Evolutionary conservation across 2,797 vertebrate species (phyloP).

Genomic region (Benthosema pterotum): DNA sequence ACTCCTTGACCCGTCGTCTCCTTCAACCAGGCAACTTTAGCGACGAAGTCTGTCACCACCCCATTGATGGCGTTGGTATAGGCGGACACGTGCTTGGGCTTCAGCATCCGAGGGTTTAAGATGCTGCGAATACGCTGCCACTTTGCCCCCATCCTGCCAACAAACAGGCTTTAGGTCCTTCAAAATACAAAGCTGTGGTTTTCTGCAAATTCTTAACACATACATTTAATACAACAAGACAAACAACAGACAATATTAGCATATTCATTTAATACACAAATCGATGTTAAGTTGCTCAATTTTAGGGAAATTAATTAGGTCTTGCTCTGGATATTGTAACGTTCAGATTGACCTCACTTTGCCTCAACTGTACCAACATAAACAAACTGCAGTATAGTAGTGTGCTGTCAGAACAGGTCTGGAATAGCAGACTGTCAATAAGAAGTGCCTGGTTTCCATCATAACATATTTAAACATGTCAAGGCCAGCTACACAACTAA

Average conservation of each 20-base stretch:
- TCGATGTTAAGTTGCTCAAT: too few relatives aligned
- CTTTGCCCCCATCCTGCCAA: conserved; percentile 73
- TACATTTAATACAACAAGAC: too few relatives aligned
- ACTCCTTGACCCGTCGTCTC: conserved; percentile 57
- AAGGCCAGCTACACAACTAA: too few relatives aligned
- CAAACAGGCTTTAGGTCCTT: background rate
- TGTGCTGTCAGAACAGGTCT: conserved; percentile 15
- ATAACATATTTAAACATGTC: background rate
- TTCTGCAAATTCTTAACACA: too few relatives aligned
- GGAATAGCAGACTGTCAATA: background rate
- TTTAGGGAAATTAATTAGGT: too few relatives aligned
- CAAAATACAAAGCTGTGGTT: too few relatives aligned
- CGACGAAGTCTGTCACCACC: conserved; percentile 82
- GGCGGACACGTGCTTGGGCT: conserved; percentile 79
- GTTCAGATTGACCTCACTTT: background rate
- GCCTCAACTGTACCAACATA: background rate
- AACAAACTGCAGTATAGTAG: too few relatives aligned
- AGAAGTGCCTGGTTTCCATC: background rate
- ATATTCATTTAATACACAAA: too few relatives aligned
- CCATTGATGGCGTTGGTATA: conserved; percentile 74
- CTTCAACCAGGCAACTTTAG: conserved; percentile 67
- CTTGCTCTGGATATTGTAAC: background rate
- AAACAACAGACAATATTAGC: background rate
- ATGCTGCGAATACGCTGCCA: conserved; percentile 82
- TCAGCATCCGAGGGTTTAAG: conserved; percentile 82